Conservation (phyloP, 2,113 vertebrate genomes). For the Chloropsis cyanopogon region DNA sequence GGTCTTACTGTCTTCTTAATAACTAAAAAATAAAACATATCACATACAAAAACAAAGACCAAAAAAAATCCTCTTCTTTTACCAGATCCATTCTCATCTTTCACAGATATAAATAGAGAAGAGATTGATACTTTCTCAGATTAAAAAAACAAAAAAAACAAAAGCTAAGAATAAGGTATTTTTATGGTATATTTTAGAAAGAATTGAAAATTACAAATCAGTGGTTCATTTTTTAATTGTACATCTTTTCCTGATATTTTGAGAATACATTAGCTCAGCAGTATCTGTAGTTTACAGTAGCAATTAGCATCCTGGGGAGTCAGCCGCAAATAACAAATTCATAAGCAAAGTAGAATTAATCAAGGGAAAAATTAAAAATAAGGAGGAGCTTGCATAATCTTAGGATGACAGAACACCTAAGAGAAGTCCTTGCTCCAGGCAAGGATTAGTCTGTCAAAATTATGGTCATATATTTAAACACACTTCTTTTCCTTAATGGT, state of each 20-base stretch:
- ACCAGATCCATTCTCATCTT: neutral
- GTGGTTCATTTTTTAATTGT: neutral
- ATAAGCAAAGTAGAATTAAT: constrained; percentile 64
- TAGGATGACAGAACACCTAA: neutral
- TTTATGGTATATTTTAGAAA: neutral
- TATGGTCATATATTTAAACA: constrained; percentile 19
- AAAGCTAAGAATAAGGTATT: neutral
- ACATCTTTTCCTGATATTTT: neutral
- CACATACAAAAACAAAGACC: neutral
- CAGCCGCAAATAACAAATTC: constrained; percentile 54
- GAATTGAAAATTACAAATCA: neutral
- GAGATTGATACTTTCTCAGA: neutral
- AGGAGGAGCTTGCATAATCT: constrained; percentile 53
- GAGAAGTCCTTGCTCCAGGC: constrained; percentile 7
- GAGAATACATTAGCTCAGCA: constrained; percentile 58
- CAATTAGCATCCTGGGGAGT: constrained; percentile 69
- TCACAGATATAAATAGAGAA: neutral
- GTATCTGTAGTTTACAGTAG: constrained; percentile 62
- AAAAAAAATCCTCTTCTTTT: neutral
- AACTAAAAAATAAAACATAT: neutral
- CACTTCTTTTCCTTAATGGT: neutral
- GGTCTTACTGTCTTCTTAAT: neutral
- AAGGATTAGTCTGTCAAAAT: constrained; percentile 18
- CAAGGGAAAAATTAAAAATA: constrained; percentile 63
- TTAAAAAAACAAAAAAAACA: neutral